A percentile compares a stretch with the other conserved stretches of the same genome.
These are phyloP conservation scores for Congeria kusceri DNA, from an alignment of 2,888 invertebrate species.

Conservation along the genomic window DNA sequence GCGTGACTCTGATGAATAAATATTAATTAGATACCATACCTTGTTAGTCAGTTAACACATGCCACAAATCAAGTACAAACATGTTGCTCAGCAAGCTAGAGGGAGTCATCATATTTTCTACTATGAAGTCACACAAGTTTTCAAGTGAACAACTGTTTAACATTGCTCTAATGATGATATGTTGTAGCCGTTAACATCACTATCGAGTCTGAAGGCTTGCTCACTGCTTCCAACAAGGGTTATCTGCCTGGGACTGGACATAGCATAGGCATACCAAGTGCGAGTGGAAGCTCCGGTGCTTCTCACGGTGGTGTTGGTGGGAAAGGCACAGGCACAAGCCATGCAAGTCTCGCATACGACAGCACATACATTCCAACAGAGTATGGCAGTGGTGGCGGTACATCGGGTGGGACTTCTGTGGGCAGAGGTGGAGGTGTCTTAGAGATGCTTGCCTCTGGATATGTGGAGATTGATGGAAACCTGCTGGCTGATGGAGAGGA, in stretches of 20 bases:
- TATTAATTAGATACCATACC: too few species aligned
- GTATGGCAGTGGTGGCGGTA: slow-evolving; percentile 74
- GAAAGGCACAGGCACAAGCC: slow-evolving; percentile 48
- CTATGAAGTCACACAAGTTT: too few species aligned
- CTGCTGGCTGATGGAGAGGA: slow-evolving; percentile 66
- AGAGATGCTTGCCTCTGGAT: slow-evolving; percentile 59
- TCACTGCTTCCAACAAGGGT: slow-evolving; percentile 65
- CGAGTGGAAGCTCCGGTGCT: slow-evolving; percentile 71
- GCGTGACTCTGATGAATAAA: too few species aligned
- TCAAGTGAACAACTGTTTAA: too few species aligned
- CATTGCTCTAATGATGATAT: neutral
- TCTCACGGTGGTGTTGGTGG: slow-evolving; percentile 78
- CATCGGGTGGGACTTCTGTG: slow-evolving; percentile 8
- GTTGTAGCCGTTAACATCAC: slow-evolving; percentile 73
- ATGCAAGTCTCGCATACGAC: slow-evolving; percentile 63
- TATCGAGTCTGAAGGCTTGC: slow-evolving; percentile 71
- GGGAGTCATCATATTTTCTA: too few species aligned
- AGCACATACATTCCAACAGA: slow-evolving; percentile 58
- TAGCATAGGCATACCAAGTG: slow-evolving; percentile 57
- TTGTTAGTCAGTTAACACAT: too few species aligned
- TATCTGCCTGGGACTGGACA: slow-evolving; percentile 60
- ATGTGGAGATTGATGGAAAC: slow-evolving; percentile 70
- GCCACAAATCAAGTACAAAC: too few species aligned
- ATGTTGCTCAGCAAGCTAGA: too few species aligned
- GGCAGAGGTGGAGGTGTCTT: slow-evolving; percentile 73